Evolutionary conservation across 2,113 vertebrate species (phyloP), one percentile per base, ranked within the genome.

Genomic region (Vulpes vulpes): DNA sequence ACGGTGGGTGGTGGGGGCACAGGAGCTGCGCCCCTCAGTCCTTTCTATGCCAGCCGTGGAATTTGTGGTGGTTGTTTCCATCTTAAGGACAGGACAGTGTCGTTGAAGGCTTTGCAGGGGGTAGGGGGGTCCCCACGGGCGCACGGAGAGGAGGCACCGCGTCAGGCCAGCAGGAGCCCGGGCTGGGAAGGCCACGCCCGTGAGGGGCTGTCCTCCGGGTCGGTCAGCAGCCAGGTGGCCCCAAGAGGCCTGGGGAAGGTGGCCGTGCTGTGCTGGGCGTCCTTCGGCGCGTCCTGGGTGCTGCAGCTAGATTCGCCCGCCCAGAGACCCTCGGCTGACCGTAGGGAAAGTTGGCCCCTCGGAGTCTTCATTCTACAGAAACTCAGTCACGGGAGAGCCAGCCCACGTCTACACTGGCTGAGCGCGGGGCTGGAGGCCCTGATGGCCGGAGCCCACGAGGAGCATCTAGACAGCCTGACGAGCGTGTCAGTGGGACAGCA

Each of bases 401-500:
- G 38, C 32, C 30, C 35, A 14, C 7, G 22, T 10, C 38, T 25
- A 0, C 23, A 0, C 67, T 32, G 62, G 3, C 43, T 14, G 17
- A 76, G 22, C 38, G 2, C 11, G 1, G 2, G 57, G 11, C 19
- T 43, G 5, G 32, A 32, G n/a, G 16, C 15, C 27, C 67, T 2
- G 10, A 23, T 0, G 4, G 1, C 49, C 16, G 20, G 11, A 2
- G 32, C 5, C 16, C 1, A 0, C 0, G 8, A 25, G 62, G 2
- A 8, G 35, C 19, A 12, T 16, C 64, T 2, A 16, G 20, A 69
- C 25, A 10, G 20, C 53, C 51, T 7, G 8, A 5, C 14, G 8
- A 30, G 35, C 9, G 0, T 22, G 0, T 12, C 17, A 49, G 71
- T 51, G 5, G 11, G 74, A 43, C 35, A 30, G 38, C 2, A 10